Base-by-base conservation (phyloP, 1,140 invertebrate genomes). In the Reticulitermes speratus region DNA sequence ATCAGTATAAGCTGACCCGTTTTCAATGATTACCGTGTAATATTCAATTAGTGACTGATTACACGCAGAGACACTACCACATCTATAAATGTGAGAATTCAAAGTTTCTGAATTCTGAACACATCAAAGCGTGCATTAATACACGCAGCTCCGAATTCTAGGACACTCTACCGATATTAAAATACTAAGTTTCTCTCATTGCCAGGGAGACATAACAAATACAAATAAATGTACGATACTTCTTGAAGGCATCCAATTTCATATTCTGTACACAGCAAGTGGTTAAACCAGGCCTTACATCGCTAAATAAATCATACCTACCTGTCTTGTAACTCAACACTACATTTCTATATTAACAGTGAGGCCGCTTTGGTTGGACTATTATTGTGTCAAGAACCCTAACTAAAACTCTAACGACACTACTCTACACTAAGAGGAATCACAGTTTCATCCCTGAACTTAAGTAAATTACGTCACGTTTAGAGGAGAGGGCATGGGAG, bases 341-440 rank as follows among this genome's bases (percentile, higher is more conserved):
- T 44, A 44, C 32, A 21, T 44, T n/a, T 11, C 83, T 44, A 84
- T 44, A 25, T 45, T 16, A 86, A 75, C 21, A 82, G 8, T 86
- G 55, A 86, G 85, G 85, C 85, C 85, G 75, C 85, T 86, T 86
- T 81, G 85, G 85, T 86, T 75, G 25, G 75, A 86, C 85, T 86
- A 86, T 30, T 25, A 44, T 32, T 82, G 14, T 44, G 38, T 25
- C n/a, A 44, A n/a, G 82, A 82, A 45, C 44, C 38, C 30, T 75
- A 38, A 75, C 16, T 30, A 30, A 75, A 75, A 75, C n/a, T 16
- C 65, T 75, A n/a, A 25, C n/a, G 14, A 6, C 1, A 30, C 65
- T 75, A 75, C 25, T 81, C 44, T 59, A 44, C n/a, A 32, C 75
- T 44, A 81, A 19, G 23, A 75, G 65, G n/a, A 75, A 86, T 86